Evolutionary conservation across 2,113 vertebrate genomes (phyloP).

Genomic region (Oreochromis niloticus): DNA sequence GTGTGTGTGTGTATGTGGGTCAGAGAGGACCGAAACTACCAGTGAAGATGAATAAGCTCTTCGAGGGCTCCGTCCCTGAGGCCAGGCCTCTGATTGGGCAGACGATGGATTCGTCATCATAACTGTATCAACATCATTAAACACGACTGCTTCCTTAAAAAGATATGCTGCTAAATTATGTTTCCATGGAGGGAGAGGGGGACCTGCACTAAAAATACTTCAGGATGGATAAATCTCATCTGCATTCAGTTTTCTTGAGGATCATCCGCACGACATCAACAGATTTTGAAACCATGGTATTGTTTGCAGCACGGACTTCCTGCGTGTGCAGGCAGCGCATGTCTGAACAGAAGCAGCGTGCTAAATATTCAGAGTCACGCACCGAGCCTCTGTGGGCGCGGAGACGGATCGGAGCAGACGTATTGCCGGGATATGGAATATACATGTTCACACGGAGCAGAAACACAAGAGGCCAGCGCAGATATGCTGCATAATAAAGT

Average conservation of each 20-base stretch:
- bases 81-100: background rate
- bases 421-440: background rate
- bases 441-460: background rate
- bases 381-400: background rate
- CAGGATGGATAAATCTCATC: background rate
- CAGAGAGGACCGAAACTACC: background rate
- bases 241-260: background rate
- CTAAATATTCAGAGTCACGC: background rate
- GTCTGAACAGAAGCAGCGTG: background rate
- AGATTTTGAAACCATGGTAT: background rate
- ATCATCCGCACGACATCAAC: background rate
- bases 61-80: background rate
- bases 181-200: background rate
- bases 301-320: background rate
- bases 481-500: background rate
- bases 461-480: background rate
- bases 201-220: background rate
- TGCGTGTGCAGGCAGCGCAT: background rate
- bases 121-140: background rate
- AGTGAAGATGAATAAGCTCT: background rate
- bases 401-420: background rate
- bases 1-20: background rate
- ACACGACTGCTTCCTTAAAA: background rate
- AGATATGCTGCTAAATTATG: background rate
- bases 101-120: slow-evolving; percentile 1